Percentiles rank a stretch among this genome's conserved stretches.
These are phyloP conservation scores for Hippoglossus stenolepis DNA, from an alignment of 2,113 vertebrate species.

Conservation along the genomic window DNA sequence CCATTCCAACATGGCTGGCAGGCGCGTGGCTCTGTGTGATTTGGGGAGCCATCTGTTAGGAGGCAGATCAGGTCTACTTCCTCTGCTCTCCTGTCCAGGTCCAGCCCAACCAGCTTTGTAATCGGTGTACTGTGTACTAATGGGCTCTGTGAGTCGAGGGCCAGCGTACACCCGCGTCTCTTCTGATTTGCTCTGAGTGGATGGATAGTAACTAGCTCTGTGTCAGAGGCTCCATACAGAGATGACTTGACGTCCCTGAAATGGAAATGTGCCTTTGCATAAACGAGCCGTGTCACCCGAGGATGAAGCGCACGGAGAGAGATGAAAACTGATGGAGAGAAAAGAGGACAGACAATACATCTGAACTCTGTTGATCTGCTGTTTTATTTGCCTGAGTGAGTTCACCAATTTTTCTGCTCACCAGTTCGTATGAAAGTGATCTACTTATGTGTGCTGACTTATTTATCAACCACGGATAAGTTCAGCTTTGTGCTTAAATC, in stretches of 20 bases:
- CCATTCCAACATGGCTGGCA: slow-evolving; percentile 61
- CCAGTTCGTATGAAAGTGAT: neutral
- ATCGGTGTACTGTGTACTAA: slow-evolving; percentile 67
- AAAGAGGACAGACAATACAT: neutral
- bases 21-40: slow-evolving; percentile 60
- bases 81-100: slow-evolving; percentile 51
- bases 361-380: neutral
- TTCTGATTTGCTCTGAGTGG: slow-evolving; percentile 39
- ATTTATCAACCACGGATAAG: neutral
- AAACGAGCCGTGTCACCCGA: slow-evolving; percentile 14
- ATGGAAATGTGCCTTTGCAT: slow-evolving; percentile 26
- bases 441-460: neutral
- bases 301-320: neutral
- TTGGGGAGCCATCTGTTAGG: slow-evolving; percentile 71
- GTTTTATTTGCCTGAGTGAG: neutral
- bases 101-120: slow-evolving; percentile 44
- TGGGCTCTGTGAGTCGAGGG: slow-evolving; percentile 45
- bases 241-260: slow-evolving; percentile 20
- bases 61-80: slow-evolving; percentile 71
- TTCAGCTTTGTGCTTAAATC: neutral
- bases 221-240: slow-evolving; percentile 7
- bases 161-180: slow-evolving; percentile 18
- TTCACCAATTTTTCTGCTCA: neutral
- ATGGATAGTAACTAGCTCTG: slow-evolving; percentile 25
- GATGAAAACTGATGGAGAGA: neutral